Conservation (phyloP, 1,140 invertebrate genomes). For the Melanaphis sacchari region DNA sequence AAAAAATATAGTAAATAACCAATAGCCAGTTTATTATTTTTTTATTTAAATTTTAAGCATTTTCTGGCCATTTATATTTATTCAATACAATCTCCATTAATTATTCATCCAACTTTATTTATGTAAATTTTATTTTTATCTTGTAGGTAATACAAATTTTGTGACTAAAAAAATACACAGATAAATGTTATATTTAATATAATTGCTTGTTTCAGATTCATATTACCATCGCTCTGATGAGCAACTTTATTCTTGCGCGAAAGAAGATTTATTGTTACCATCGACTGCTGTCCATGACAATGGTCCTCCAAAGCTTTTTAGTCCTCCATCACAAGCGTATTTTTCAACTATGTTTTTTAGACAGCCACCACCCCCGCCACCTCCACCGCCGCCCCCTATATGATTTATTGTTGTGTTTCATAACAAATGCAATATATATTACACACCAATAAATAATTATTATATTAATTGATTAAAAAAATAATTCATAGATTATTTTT, state of each 20-base stretch:
- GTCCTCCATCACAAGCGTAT: conserved; percentile 45
- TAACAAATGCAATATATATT: conserved; percentile 6
- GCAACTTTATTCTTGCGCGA: conserved; percentile 30
- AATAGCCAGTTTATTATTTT: not conserved
- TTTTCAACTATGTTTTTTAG: conserved; percentile 50
- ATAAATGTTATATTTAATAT: not conserved
- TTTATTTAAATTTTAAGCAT: not conserved
- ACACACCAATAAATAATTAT: conserved; percentile 28
- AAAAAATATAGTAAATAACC: not conserved
- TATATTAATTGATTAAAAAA: conserved; percentile 1
- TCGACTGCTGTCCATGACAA: conserved; percentile 28
- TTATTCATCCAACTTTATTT: not conserved
- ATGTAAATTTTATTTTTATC: not conserved
- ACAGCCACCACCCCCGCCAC: conserved; percentile 44
- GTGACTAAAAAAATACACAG: not conserved
- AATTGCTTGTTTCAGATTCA: conserved; percentile 30
- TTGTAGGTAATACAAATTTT: not conserved
- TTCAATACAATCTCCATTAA: not conserved
- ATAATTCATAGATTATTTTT: conserved; percentile 42
- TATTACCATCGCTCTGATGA: conserved; percentile 44
- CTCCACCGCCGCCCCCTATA: conserved; percentile 39
- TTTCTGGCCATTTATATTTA: not conserved
- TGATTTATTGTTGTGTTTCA: conserved; percentile 19
- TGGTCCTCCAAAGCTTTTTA: conserved; percentile 45
- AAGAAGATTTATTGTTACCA: conserved; percentile 50